These are phyloP conservation scores for Porites lutea DNA, from an alignment of 64 coral and sea anemone genomes.

Conservation along the genomic window DNA sequence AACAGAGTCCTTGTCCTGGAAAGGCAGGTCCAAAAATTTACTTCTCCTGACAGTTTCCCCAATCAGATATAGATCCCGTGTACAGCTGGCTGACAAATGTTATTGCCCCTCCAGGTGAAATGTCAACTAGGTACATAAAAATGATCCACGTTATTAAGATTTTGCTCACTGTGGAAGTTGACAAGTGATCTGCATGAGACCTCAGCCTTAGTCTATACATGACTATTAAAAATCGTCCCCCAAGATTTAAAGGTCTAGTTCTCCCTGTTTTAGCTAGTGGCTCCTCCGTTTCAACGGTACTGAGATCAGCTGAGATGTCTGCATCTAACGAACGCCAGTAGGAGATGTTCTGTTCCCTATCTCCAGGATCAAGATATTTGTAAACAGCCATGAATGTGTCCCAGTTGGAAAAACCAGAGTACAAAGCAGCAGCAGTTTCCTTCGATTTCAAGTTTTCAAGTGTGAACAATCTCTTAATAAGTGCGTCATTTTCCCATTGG, in stretches of 20 bases:
- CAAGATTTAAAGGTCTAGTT: slow-evolving; percentile 14
- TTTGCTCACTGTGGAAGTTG: background rate
- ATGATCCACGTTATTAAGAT: slow-evolving; percentile 23
- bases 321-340: too few relatives aligned
- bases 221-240: slow-evolving; percentile 5
- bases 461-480: too few relatives aligned
- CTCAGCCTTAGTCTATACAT: slow-evolving; percentile 34
- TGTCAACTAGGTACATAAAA: slow-evolving; percentile 13
- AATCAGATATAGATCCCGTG: background rate
- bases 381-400: too few relatives aligned
- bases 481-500: too few relatives aligned
- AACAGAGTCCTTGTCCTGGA: background rate
- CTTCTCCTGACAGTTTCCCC: background rate
- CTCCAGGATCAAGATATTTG: too few relatives aligned
- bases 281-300: slow-evolving; percentile 19
- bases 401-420: too few relatives aligned
- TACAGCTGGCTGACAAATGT: background rate
- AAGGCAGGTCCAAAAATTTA: slow-evolving; percentile 2
- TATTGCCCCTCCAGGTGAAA: background rate
- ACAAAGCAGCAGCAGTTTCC: too few relatives aligned
- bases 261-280: slow-evolving; percentile 19
- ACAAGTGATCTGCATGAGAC: slow-evolving; percentile 38
- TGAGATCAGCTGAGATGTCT: background rate
- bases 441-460: too few relatives aligned
- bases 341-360: too few relatives aligned